Percentiles rank a stretch among this genome's conserved stretches.
phyloP scores from a whole-genome alignment of 2,797 vertebrate species.

The Sphenodon punctatus region DNA sequence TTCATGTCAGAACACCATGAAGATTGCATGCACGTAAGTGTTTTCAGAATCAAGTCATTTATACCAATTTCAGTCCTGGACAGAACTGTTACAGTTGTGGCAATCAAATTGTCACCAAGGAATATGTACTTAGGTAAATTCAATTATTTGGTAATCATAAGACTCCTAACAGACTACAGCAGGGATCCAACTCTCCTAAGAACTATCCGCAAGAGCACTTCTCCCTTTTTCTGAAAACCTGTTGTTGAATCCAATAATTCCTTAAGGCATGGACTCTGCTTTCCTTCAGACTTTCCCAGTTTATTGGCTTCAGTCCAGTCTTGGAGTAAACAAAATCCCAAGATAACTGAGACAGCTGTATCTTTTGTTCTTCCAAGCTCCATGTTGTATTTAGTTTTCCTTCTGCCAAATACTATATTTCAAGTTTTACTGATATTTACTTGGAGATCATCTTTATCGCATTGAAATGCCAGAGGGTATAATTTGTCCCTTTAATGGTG shows the following conservation, averaged over 20 bases:
- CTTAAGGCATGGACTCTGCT: not conserved
- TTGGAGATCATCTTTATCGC: conserved; percentile 11
- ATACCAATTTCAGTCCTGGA: not conserved
- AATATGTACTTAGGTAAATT: not conserved
- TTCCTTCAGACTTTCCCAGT: not conserved
- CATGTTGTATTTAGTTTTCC: not conserved
- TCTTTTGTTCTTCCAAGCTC: not conserved
- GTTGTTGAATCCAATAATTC: not conserved
- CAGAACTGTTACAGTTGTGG: not conserved
- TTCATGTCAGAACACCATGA: too few relatives aligned
- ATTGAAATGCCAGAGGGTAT: conserved; percentile 18
- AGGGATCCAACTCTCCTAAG: not conserved
- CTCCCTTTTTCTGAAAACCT: not conserved
- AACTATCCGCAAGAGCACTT: not conserved
- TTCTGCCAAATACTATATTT: not conserved
- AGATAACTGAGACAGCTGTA: not conserved
- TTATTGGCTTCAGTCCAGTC: not conserved
- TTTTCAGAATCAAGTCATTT: too few relatives aligned
- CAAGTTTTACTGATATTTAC: conserved; percentile 12
- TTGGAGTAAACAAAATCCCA: conserved; percentile 24
- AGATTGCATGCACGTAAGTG: too few relatives aligned
- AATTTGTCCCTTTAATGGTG: conserved; percentile 24
- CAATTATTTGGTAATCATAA: not conserved
- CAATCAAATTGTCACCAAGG: not conserved
- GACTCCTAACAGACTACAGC: not conserved